Conservation (phyloP, 30 jellyfish, hydroid and myxozoan species). For the Cassiopea andromeda region DNA sequence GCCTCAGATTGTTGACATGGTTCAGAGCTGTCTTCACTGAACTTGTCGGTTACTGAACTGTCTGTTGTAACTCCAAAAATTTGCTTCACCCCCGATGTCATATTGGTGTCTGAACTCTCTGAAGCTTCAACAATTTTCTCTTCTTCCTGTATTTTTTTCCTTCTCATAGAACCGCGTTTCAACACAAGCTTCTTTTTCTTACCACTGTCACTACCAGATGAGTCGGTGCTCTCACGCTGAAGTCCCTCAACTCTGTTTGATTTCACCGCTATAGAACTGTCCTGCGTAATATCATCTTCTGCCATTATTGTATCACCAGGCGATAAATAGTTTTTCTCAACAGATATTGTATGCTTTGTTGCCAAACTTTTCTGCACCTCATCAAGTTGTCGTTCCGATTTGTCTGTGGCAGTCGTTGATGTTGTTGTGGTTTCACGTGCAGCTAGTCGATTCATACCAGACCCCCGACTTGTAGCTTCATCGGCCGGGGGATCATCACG, state of each 20-base stretch:
- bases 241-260: slow-evolving; percentile 16
- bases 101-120: not conserved
- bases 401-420: slow-evolving; percentile 13
- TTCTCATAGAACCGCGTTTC: slow-evolving; percentile 75
- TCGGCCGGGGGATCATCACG: slow-evolving; percentile 39
- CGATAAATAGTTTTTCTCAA: slow-evolving; percentile 5
- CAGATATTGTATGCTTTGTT: slow-evolving; percentile 18
- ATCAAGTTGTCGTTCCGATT: slow-evolving; percentile 6
- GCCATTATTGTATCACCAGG: not conserved
- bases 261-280: slow-evolving; percentile 3
- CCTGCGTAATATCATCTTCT: slow-evolving; percentile 26
- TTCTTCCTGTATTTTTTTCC: slow-evolving; percentile 31
- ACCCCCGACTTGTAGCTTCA: slow-evolving; percentile 8
- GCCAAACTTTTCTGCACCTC: slow-evolving; percentile 14
- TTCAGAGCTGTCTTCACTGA: not conserved
- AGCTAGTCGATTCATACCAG: not conserved
- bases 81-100: not conserved
- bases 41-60: not conserved
- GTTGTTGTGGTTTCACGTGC: slow-evolving; percentile 56
- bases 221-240: slow-evolving; percentile 47
- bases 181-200: slow-evolving; percentile 63
- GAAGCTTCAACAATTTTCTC: not conserved
- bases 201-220: slow-evolving; percentile 53
- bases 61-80: not conserved
- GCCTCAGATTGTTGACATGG: not conserved